Evolutionary conservation across 2,888 invertebrate species (phyloP).

Genomic region (Ectemnius continuus): DNA sequence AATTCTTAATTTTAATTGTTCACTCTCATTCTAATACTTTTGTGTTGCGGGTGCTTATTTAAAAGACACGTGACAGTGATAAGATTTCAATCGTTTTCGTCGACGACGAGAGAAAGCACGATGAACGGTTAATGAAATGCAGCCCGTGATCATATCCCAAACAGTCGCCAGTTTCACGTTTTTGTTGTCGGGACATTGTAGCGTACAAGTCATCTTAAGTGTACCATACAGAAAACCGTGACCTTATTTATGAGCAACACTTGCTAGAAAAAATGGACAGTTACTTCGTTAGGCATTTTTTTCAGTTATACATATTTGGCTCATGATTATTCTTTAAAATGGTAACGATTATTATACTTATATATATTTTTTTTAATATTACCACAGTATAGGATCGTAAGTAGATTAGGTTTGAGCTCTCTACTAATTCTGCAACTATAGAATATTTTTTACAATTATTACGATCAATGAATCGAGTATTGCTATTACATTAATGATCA

Average conservation of each 20-base stretch:
- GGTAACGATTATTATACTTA: constrained; percentile 48
- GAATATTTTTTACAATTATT: constrained; percentile 73
- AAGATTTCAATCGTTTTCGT: constrained; percentile 30
- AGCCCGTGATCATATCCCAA: constrained; percentile 10
- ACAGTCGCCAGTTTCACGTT: constrained; percentile 44
- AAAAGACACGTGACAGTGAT: constrained; percentile 37
- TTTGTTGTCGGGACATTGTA: constrained; percentile 38
- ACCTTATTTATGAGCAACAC: constrained; percentile 51
- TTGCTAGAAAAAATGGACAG: constrained; percentile 66
- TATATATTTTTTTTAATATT: constrained; percentile 54
- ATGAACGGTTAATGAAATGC: constrained; percentile 28
- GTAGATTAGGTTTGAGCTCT: constrained; percentile 71
- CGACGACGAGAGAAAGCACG: constrained; percentile 30
- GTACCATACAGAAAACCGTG: constrained; percentile 53
- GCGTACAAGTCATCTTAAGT: constrained; percentile 47
- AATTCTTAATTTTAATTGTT: background rate
- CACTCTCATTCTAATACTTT: background rate
- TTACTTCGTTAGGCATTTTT: constrained; percentile 73
- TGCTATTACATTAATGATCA: constrained; percentile 72
- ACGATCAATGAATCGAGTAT: constrained; percentile 71
- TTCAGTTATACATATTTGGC: constrained; percentile 60
- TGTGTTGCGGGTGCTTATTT: constrained; percentile 25
- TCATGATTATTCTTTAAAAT: constrained; percentile 63
- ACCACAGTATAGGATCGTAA: constrained; percentile 59
- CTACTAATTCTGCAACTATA: constrained; percentile 71